Base-by-base conservation (phyloP, 2,113 vertebrate species). In the Acrocephalus kingi region DNA sequence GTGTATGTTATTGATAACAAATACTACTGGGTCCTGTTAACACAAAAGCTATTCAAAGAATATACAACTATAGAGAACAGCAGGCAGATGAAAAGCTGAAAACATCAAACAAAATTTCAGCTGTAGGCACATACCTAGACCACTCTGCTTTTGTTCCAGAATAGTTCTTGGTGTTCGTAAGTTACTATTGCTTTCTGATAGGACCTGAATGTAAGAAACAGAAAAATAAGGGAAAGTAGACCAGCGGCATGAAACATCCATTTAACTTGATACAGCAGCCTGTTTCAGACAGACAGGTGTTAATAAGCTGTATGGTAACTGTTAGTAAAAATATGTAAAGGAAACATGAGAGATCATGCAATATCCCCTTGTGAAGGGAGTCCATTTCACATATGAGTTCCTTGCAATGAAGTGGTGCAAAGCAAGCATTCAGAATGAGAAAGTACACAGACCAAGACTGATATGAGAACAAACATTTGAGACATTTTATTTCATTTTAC, bases 291-390 rank as follows among this genome's bases (percentile, higher is more conserved):
- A 98, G 97, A 98, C 97, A 97, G 91, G 94, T 98, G 98, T 99
- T 99, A 99, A 98, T 98, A 98, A 98, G 98, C 98, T 97, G 94
- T 98, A 98, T 97, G 97, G 96, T 97, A 98, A 97, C 94, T 97
- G 98, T 98, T 98, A 99, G 99, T 98, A 98, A 97, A 97, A 96
- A 97, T 96, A 96, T 89, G 96, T 94, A 96, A 97, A 97, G 78
- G 89, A 94, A 96, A 97, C 75, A 98, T 97, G 96, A 98, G 96
- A 97, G 95, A 97, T 98, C 98, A 98, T 99, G 99, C 98, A 98
- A 98, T 97, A 97, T 98, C 98, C 98, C 98, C 96, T 97, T 98
- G 96, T 96, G 96, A 98, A 98, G 97, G 97, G 97, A 98, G 93
- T 98, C 97, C 97, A 98, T 98, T 98, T 98, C 97, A 98, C 96